A percentile compares a stretch with the other conserved stretches of the same genome.
These are phyloP conservation scores for Colletes gigas DNA, from an alignment of 1,140 invertebrate genomes.

Conservation along the genomic window DNA sequence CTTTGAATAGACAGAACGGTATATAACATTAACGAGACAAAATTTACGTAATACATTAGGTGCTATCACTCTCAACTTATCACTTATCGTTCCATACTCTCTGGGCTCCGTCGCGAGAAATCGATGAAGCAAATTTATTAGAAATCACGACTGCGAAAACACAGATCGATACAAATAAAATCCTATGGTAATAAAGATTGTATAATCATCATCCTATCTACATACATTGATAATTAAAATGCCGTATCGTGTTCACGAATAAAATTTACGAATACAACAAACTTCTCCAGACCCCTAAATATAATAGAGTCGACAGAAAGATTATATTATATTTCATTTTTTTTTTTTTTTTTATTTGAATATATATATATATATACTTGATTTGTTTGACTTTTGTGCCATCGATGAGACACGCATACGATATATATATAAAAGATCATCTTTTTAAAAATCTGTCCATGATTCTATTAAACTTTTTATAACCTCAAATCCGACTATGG, in stretches of 20 bases:
- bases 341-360: no score
- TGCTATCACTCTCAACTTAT: conserved; percentile 48
- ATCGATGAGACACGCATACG: neutral
- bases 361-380: neutral
- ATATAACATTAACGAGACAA: conserved; percentile 54
- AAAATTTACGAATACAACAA: neutral
- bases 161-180: conserved; percentile 29
- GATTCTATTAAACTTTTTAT: conserved; percentile 1
- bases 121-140: conserved; percentile 8
- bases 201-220: neutral
- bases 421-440: conserved; percentile 5
- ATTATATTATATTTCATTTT: neutral
- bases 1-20: conserved; percentile 64
- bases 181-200: neutral
- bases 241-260: conserved; percentile 7
- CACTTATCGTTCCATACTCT: conserved; percentile 32
- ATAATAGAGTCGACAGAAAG: neutral
- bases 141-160: conserved; percentile 55
- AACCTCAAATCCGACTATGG: conserved; percentile 16
- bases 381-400: neutral
- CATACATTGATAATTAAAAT: neutral
- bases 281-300: neutral
- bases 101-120: neutral
- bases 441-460: neutral
- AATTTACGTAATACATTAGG: conserved; percentile 32